Evolutionary conservation across 1,140 invertebrate genomes (phyloP), one percentile per base, ranked within the genome.

Genomic region (Zaprionus nigranus): DNA sequence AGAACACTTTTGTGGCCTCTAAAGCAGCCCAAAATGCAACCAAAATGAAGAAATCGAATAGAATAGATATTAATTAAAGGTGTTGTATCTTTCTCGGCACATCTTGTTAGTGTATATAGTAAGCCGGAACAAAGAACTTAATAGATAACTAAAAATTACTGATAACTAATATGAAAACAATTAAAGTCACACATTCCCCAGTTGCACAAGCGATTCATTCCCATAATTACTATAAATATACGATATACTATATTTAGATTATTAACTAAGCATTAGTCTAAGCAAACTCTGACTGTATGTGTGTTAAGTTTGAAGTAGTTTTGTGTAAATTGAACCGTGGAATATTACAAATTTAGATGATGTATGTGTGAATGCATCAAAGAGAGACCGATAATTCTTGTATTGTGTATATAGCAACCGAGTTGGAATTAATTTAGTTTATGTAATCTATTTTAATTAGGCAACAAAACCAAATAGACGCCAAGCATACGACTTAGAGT

Each of bases 231-330:
- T 38, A 40, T 59, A 58, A 58, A 38, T 54, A 75, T 36, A n/a
- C 13, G 6, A 62, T 71, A 24, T 30, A 58, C 38, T 46, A 22
- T 70, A 49, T 3, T 40, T 34, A 62, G 26, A 49, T 3, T 49
- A 49, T 61, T 12, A 2, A 63, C 58, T 72, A 77, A 67, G 64
- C 28, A 60, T 61, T 74, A 78, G 22, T 17, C n/a, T 78, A 79
- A 79, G 72, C 63, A 58, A 78, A 75, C 66, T 75, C 59, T 71
- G 79, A 81, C 79, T 81, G 79, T 79, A 77, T 78, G 76, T 78
- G 76, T 81, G 79, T 81, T 81, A 81, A 81, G 79, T 81, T 81
- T 81, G 79, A 81, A 74, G 60, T 81, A 79, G 63, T 64, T 78
- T 75, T 70, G 62, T 79, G 72, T 78, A 65, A 65, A 65, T 26